Base-by-base conservation (phyloP, 1,140 invertebrate species). In the Rhynchophorus ferrugineus region DNA sequence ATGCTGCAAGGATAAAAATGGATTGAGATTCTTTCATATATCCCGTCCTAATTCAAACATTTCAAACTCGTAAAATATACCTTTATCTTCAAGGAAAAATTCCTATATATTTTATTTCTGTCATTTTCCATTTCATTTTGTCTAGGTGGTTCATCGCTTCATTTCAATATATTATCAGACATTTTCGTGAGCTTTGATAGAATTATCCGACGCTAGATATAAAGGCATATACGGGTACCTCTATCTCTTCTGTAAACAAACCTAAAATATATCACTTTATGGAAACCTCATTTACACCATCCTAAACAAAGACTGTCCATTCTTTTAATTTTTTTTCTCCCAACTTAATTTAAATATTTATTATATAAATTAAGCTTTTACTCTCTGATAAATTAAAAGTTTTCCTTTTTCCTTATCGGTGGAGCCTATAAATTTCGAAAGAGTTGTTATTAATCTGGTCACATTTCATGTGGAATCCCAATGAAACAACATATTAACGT, bases 51-150 rank as follows among this genome's bases (percentile, higher is more conserved):
- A 33, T 33, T 44, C 24, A 44, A 44, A 44, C 20, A 41, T 41
- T 49, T 49, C 13, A 49, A 29, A 16, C 36, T 49, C 36, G 47
- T 49, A 41, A 49, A 49, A 44, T 44, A 42, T 42, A 42, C 18
- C 13, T 42, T 42, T 20, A 42, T 42, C 39, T 20, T 42, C 39
- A 42, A 42, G 20, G 39, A 21, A 3, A 42, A 42, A 42, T 16
- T 42, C 19, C 17, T 6, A 20, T 42, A 42, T 42, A 42, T 18
- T 42, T 42, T 42, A 42, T 42, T 42, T 42, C 2, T 42, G 18
- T 21, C 39, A 42, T 42, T 42, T 42, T 20, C 18, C 39, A 42
- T 42, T 42, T 42, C 20, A 42, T 42, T 42, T 42, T 42, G 17
- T 42, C 39, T 42, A 42, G 17, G 7, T 18, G 20, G 39, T 6